These are phyloP conservation scores for Willisornis vidua DNA, from an alignment of 2,113 vertebrate species.

Conservation along the genomic window DNA sequence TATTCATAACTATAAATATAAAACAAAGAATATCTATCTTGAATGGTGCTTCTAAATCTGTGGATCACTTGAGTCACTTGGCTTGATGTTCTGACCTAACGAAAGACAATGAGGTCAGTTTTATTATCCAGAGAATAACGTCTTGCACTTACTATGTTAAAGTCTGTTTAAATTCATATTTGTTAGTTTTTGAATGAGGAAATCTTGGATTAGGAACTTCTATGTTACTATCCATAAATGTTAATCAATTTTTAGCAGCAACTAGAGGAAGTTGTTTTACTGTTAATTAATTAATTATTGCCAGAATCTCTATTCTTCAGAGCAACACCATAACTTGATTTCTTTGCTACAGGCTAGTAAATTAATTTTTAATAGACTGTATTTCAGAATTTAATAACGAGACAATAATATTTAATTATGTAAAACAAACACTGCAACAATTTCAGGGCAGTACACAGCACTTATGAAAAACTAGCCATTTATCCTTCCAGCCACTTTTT, in stretches of 20 bases:
- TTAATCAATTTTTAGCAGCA: neutral
- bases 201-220: neutral
- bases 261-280: neutral
- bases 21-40: neutral
- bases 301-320: neutral
- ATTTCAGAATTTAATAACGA: slow-evolving; percentile 27
- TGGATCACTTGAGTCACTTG: neutral
- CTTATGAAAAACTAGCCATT: neutral
- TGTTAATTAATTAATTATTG: slow-evolving; percentile 33
- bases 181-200: neutral
- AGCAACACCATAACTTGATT: neutral
- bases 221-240: neutral
- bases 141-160: neutral
- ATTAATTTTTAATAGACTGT: slow-evolving; percentile 33
- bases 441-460: neutral
- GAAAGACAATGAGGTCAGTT: neutral
- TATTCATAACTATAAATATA: neutral
- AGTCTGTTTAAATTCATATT: neutral
- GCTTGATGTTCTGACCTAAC: neutral
- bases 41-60: neutral
- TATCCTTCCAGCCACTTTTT: neutral
- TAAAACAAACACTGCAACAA: neutral
- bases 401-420: slow-evolving; percentile 22
- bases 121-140: neutral
- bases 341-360: neutral